Conservation (phyloP, 2,797 vertebrate genomes). For the Potorous gilbertii region DNA sequence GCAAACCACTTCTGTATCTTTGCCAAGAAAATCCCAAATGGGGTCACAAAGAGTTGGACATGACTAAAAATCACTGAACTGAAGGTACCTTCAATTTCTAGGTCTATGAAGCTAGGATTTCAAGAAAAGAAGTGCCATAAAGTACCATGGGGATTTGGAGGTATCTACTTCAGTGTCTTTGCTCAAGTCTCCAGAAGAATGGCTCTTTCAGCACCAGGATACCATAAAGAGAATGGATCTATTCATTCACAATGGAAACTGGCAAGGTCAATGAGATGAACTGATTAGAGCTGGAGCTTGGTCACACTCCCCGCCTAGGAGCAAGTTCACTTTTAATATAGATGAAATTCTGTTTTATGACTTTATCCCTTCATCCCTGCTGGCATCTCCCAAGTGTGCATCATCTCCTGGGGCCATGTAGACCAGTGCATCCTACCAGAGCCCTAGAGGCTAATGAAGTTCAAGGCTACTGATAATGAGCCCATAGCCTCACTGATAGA, state of each 20-base stretch:
- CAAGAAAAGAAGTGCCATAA: neutral
- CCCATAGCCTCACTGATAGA: neutral
- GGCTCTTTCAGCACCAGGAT: neutral
- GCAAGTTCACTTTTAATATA: neutral
- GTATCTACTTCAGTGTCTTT: neutral
- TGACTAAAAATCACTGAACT: neutral
- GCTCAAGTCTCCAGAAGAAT: neutral
- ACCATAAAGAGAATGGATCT: neutral
- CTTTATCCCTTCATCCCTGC: neutral
- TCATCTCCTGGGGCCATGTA: neutral
- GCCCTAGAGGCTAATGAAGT: neutral
- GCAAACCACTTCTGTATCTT: neutral
- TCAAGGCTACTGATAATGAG: neutral
- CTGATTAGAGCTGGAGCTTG: neutral
- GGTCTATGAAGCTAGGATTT: neutral
- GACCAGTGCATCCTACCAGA: neutral
- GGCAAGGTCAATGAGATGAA: neutral
- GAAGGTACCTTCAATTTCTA: neutral
- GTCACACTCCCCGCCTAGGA: neutral
- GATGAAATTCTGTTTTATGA: neutral
- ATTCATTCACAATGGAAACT: neutral
- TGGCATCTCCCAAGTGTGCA: neutral
- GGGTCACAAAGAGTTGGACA: neutral
- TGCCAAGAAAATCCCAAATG: neutral
- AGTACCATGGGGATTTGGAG: neutral